A percentile compares a stretch with the other conserved stretches of the same genome.
Evolutionary conservation across 2,888 invertebrate genomes (phyloP).

Genomic region (Mongoloraphidia duomilia): DNA sequence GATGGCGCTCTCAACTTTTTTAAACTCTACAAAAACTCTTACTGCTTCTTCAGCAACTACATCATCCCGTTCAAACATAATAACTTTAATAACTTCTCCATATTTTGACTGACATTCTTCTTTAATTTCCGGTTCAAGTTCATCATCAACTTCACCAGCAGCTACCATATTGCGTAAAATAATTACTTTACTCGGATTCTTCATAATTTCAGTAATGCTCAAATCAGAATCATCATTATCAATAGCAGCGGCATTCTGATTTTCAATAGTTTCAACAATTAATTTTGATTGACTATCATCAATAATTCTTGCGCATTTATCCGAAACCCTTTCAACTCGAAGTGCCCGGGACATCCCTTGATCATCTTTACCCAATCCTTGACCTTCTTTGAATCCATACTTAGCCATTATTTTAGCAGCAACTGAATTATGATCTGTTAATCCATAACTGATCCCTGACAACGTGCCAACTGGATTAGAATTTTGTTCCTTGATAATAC

Average conservation of each 20-base stretch:
- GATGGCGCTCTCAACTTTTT: neutral
- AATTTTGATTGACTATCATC: neutral
- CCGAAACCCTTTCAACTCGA: neutral
- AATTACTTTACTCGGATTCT: conserved; percentile 2
- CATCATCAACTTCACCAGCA: conserved; percentile 4
- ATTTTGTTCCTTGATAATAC: neutral
- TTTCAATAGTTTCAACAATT: too few species aligned
- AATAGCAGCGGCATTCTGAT: too few species aligned
- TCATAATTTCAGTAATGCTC: neutral
- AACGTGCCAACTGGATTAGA: too few species aligned
- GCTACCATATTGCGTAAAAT: conserved; percentile 1
- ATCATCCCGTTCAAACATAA: neutral
- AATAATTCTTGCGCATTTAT: neutral
- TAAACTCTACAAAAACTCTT: conserved; percentile 3
- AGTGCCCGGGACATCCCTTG: conserved; percentile 4
- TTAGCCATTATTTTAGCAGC: conserved; percentile 6
- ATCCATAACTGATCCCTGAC: too few species aligned
- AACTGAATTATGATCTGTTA: neutral
- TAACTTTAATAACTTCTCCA: conserved; percentile 2
- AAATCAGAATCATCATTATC: too few species aligned
- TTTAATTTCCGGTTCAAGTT: conserved; percentile 2
- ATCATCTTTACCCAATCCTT: conserved; percentile 4
- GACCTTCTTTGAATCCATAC: conserved; percentile 5
- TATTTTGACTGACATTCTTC: conserved; percentile 5
- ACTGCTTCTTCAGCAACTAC: conserved; percentile 3